Evolutionary conservation across 2,888 invertebrate genomes (phyloP).

Genomic region (Drosophila kambysellisi): DNA sequence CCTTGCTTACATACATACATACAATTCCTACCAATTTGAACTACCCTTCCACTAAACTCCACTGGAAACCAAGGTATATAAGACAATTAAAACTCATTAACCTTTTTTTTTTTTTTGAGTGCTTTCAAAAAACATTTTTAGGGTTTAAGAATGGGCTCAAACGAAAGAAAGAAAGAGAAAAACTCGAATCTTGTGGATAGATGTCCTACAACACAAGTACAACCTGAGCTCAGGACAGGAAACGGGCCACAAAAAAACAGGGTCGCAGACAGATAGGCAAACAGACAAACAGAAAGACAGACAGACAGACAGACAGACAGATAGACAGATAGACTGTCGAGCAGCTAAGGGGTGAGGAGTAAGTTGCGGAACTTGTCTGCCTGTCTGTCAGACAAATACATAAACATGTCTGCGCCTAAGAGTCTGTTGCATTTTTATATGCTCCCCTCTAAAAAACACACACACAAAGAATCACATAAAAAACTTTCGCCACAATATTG

Average conservation of each 20-base stretch:
- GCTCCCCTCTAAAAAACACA: not conserved
- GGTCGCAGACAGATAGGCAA: conserved; percentile 46
- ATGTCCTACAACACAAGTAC: conserved; percentile 17
- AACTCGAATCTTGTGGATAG: conserved; percentile 30
- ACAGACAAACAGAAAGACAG: conserved; percentile 30
- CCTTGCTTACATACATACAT: not conserved
- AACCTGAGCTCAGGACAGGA: conserved; percentile 51
- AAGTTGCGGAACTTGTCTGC: conserved; percentile 59
- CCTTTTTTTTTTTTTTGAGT: not conserved
- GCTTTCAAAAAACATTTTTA: not conserved
- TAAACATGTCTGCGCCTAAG: conserved; percentile 79
- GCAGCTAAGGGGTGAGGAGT: conserved; percentile 11
- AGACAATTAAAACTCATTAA: not conserved
- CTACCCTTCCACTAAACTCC: not conserved
- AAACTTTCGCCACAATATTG: conserved; percentile 34
- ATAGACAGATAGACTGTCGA: conserved; percentile 40
- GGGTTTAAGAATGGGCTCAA: conserved; percentile 44
- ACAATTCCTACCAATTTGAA: not conserved
- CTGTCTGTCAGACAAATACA: conserved; percentile 68
- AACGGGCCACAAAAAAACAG: conserved; percentile 43
- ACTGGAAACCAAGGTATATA: not conserved
- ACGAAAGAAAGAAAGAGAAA: conserved; percentile 16
- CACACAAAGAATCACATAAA: not conserved
- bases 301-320: conserved; percentile 28
- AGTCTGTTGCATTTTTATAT: conserved; percentile 70